Percentiles rank a stretch among this genome's conserved stretches.
phyloP scores from a whole-genome alignment of 1,140 invertebrate genomes.

The Pseudoatta argentina region DNA sequence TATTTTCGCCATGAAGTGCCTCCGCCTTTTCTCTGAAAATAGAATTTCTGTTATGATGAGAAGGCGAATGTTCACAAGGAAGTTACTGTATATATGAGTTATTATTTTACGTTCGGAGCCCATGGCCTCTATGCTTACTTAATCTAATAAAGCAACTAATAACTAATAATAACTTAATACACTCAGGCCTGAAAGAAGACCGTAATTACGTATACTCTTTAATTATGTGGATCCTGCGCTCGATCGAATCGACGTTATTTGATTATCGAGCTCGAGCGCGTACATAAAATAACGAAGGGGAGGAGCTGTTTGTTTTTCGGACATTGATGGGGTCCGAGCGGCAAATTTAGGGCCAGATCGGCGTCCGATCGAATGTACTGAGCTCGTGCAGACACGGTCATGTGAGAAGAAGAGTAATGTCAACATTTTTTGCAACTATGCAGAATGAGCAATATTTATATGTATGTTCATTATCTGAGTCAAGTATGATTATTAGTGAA shows the following conservation, averaged over 20 bases:
- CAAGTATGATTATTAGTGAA: neutral
- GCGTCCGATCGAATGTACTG: constrained; percentile 54
- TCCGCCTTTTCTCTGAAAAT: neutral
- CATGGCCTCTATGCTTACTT: constrained; percentile 48
- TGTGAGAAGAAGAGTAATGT: constrained; percentile 52
- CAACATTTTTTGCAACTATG: constrained; percentile 18
- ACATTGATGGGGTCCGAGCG: constrained; percentile 50
- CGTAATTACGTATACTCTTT: constrained; percentile 77
- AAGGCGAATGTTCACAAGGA: constrained; percentile 4
- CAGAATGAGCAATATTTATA: neutral
- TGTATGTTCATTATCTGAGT: neutral
- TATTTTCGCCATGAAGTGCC: no score
- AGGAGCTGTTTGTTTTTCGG: constrained; percentile 73
- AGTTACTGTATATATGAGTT: constrained; percentile 6
- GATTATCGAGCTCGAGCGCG: constrained; percentile 73
- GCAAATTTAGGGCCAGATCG: constrained; percentile 49
- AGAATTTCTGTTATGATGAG: neutral
- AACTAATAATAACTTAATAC: constrained; percentile 77
- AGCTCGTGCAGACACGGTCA: constrained; percentile 18
- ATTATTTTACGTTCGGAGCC: constrained; percentile 25
- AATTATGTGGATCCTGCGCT: constrained; percentile 75
- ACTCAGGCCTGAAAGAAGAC: constrained; percentile 52
- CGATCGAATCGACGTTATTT: constrained; percentile 78
- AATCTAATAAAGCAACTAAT: constrained; percentile 81
- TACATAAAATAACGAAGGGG: constrained; percentile 69